A percentile compares a stretch with the other conserved stretches of the same genome.
Conservation (phyloP, 2,113 vertebrate species). For the Corvus cornix region DNA sequence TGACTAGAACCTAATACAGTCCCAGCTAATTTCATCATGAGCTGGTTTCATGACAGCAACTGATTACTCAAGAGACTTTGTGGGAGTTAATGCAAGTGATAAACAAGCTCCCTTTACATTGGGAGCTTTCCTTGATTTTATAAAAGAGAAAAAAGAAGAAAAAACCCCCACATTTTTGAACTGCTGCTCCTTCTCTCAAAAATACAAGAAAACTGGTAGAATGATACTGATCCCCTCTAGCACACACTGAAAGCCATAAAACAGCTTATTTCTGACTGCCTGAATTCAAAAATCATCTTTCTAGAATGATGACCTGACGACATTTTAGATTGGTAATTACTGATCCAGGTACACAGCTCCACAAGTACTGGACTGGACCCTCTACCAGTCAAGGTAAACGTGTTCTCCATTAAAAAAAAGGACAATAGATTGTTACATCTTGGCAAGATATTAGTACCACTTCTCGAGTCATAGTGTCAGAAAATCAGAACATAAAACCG, state of each 20-base stretch:
- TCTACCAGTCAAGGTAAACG: not conserved
- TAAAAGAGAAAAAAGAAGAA: not conserved
- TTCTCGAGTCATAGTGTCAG: not conserved
- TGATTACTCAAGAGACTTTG: not conserved
- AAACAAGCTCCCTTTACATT: not conserved
- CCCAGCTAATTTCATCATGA: not conserved
- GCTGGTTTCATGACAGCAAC: not conserved
- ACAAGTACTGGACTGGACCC: not conserved
- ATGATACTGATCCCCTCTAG: not conserved
- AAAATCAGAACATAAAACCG: slow-evolving; percentile 13
- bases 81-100: not conserved
- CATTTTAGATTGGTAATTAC: not conserved
- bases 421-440: not conserved
- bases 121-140: not conserved
- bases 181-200: not conserved
- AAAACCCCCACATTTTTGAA: not conserved
- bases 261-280: not conserved
- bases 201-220: not conserved
- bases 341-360: not conserved
- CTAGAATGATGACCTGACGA: not conserved
- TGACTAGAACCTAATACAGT: not conserved
- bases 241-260: not conserved
- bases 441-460: not conserved
- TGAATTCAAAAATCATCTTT: not conserved
- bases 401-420: not conserved